These are phyloP conservation scores for Alviniconcha strummeri DNA, from an alignment of 2,888 invertebrate genomes.

Conservation along the genomic window DNA sequence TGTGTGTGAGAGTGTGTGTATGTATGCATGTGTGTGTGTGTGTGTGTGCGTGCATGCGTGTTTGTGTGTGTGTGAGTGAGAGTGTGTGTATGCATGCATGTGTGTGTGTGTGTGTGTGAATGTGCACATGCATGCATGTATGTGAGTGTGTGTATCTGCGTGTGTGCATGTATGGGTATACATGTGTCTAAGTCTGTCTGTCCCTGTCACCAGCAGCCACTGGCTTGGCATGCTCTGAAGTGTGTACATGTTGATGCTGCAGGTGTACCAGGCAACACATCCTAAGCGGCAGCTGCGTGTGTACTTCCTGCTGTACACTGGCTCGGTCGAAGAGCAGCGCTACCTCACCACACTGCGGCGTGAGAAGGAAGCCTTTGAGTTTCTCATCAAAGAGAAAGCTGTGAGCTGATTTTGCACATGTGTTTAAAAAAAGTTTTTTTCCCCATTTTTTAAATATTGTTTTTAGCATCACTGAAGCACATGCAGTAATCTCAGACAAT, in stretches of 20 bases:
- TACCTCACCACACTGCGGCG: conserved; percentile 91
- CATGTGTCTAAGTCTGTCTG: too few species aligned
- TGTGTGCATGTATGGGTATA: too few species aligned
- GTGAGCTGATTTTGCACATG: conserved; percentile 76
- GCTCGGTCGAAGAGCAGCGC: conserved; percentile 97
- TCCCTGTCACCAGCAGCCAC: too few species aligned
- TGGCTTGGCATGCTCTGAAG: too few species aligned
- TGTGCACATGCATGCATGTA: neutral
- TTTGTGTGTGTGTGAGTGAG: neutral
- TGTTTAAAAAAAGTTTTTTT: neutral
- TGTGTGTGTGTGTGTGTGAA: neutral
- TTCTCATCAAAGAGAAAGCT: conserved; percentile 92
- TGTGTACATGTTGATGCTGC: conserved; percentile 14
- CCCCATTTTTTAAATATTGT: too few species aligned
- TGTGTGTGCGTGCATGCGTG: neutral
- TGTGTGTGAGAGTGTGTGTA: too few species aligned
- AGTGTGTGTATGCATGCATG: too few species aligned
- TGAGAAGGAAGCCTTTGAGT: conserved; percentile 96
- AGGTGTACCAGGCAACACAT: conserved; percentile 79
- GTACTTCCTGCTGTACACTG: conserved; percentile 91
- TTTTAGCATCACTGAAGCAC: too few species aligned
- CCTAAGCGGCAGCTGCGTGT: conserved; percentile 77
- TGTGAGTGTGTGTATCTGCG: too few species aligned
- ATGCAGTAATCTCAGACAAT: too few species aligned
- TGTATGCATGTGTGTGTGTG: neutral